Base-by-base conservation (phyloP, 2,888 invertebrate species). In the Melolontha melolontha region DNA sequence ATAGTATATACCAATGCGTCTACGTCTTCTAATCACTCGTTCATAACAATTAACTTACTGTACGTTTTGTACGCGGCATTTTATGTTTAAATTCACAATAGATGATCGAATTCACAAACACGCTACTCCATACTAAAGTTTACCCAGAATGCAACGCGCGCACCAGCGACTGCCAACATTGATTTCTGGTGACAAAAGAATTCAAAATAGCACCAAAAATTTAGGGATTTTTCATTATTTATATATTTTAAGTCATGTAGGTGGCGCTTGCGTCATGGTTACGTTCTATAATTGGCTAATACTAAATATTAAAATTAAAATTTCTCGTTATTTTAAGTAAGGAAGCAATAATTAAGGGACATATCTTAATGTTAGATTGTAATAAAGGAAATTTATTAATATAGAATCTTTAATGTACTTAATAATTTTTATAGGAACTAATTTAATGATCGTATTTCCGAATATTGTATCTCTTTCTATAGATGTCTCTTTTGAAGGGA, bases 141-240 rank as follows among this genome's bases (percentile, higher is more conserved):
- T 79, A 79, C 81, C 80, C 81, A 79, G 66, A 77, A 79, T 80
- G 77, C 80, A 76, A 71, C 78, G 74, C 73, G 71, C 34, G 34
- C 34, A 34, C 34, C 34, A 34, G 5, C 59, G 14, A 59, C 76
- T 81, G 75, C 82, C 83, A 83, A 83, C 83, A 83, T 83, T 80
- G 83, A 84, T 84, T 83, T 82, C 82, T 82, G 75, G 82, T 76
- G 79, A 79, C 78, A 79, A 81, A 82, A 82, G 82, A 81, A 82
- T 78, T 70, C 73, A 75, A 79, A 82, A 81, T 59, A 80, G 75
- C 81, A 81, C 82, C 74, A 79, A 81, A 81, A 82, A 80, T 75
- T 80, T 80, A 79, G 81, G 79, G 80, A 77, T 76, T 80, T 82
- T 81, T 82, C 55, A 47, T 55, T 50, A 55, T 55, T 66, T 66